phyloP scores from a whole-genome alignment of 2,888 invertebrate species.

The Lottia gigantea region DNA sequence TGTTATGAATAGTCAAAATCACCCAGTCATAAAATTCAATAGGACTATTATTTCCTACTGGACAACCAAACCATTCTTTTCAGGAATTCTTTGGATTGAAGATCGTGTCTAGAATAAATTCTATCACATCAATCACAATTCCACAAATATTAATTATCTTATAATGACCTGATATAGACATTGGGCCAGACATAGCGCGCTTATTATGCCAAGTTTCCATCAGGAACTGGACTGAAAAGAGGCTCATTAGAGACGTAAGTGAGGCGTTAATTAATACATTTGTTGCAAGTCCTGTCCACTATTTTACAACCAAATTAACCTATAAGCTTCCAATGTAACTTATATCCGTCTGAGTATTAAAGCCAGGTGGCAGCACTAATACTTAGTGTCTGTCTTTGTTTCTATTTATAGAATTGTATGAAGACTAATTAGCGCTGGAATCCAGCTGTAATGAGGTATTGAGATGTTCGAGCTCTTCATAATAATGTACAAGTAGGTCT shows the following conservation, averaged over 20 bases:
- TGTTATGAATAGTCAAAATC: too few relatives aligned
- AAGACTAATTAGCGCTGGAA: background rate
- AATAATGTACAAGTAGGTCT: too few relatives aligned
- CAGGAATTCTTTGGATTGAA: background rate
- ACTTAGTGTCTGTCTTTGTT: background rate
- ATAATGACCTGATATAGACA: constrained; percentile 4
- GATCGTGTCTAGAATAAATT: background rate
- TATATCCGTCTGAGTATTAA: constrained; percentile 1
- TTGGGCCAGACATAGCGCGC: background rate
- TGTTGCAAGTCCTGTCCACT: background rate
- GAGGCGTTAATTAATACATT: background rate
- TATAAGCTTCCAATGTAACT: background rate
- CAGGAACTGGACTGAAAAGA: background rate
- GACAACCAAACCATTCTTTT: too few relatives aligned
- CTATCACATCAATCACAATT: background rate
- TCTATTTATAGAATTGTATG: constrained; percentile 7
- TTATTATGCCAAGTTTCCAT: background rate
- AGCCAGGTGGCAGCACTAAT: constrained; percentile 4
- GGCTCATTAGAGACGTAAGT: background rate
- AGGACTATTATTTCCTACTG: too few relatives aligned
- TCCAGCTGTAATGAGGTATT: too few relatives aligned
- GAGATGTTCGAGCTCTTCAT: too few relatives aligned
- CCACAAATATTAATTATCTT: constrained; percentile 10
- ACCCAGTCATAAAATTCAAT: too few relatives aligned
- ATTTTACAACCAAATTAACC: background rate